A percentile compares a stretch with the other conserved stretches of the same genome.
Evolutionary conservation across 2,888 invertebrate genomes (phyloP).

Genomic region (Rotaria socialis): DNA sequence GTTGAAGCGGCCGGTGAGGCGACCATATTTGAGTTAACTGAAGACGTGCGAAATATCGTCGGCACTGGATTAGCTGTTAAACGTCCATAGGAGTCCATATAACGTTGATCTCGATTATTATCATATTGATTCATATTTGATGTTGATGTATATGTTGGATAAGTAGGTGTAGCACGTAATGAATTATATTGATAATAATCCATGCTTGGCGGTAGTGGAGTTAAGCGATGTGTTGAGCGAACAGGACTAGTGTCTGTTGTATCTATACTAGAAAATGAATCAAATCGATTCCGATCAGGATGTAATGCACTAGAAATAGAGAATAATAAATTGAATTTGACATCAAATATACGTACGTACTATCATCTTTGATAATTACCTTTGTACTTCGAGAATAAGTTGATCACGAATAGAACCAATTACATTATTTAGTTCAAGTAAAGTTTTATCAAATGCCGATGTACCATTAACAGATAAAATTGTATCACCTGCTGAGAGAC

Average conservation of each 20-base stretch:
- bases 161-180: neutral
- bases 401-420: neutral
- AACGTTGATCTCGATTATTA: neutral
- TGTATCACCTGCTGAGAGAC: slow-evolving; percentile 14
- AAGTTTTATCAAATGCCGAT: neutral
- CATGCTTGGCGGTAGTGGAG: neutral
- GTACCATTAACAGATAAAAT: neutral
- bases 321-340: neutral
- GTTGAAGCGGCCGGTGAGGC: neutral
- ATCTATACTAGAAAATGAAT: slow-evolving; percentile 1
- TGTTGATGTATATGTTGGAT: slow-evolving; percentile 4
- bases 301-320: neutral
- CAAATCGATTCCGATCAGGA: neutral
- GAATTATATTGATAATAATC: slow-evolving; percentile 13
- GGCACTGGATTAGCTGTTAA: slow-evolving; percentile 7
- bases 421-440: neutral
- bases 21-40: neutral
- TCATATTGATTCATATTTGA: neutral
- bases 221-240: neutral
- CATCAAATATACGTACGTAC: neutral
- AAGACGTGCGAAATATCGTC: neutral
- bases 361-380: neutral
- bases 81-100: slow-evolving; percentile 24
- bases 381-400: neutral
- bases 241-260: slow-evolving; percentile 1